phyloP scores from a whole-genome alignment of 2,888 invertebrate species.

The Hoplodrina ambigua region DNA sequence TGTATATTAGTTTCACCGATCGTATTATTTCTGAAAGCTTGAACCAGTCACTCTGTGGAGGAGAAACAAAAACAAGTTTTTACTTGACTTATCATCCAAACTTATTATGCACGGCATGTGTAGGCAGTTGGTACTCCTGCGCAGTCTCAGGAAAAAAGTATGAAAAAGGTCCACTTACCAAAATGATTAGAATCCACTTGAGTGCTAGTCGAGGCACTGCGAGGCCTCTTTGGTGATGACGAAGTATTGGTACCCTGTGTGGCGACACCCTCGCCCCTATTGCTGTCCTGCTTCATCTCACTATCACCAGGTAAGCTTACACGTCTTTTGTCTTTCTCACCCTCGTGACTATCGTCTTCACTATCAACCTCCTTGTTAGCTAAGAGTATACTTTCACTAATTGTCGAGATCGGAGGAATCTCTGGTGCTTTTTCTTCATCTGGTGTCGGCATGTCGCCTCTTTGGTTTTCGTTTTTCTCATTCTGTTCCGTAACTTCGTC shows the following conservation, averaged over 20 bases:
- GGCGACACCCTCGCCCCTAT: conserved; percentile 80
- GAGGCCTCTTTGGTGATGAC: conserved; percentile 93
- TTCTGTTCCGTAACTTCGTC: conserved; percentile 77
- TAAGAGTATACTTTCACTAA: conserved; percentile 92
- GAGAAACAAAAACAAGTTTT: too few relatives aligned
- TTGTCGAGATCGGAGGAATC: conserved; percentile 93
- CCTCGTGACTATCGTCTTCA: conserved; percentile 81
- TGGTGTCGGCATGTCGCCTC: conserved; percentile 71
- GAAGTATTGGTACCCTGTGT: conserved; percentile 84
- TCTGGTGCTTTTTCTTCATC: conserved; percentile 87
- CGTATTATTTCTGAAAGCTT: background rate
- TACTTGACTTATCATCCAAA: too few relatives aligned
- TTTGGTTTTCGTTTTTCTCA: conserved; percentile 81
- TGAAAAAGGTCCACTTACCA: conserved; percentile 88
- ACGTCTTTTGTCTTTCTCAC: conserved; percentile 89
- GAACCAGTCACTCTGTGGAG: background rate
- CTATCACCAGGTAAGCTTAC: conserved; percentile 91
- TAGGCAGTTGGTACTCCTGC: too few relatives aligned
- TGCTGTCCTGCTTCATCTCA: conserved; percentile 86
- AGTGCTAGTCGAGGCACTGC: conserved; percentile 95
- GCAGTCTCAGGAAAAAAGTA: too few relatives aligned
- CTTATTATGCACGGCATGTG: too few relatives aligned
- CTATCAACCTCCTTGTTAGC: conserved; percentile 83
- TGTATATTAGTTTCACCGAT: too few relatives aligned
- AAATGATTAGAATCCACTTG: conserved; percentile 96